phyloP scores from a whole-genome alignment of 2,797 vertebrate genomes.

The Myripristis jacobus region DNA sequence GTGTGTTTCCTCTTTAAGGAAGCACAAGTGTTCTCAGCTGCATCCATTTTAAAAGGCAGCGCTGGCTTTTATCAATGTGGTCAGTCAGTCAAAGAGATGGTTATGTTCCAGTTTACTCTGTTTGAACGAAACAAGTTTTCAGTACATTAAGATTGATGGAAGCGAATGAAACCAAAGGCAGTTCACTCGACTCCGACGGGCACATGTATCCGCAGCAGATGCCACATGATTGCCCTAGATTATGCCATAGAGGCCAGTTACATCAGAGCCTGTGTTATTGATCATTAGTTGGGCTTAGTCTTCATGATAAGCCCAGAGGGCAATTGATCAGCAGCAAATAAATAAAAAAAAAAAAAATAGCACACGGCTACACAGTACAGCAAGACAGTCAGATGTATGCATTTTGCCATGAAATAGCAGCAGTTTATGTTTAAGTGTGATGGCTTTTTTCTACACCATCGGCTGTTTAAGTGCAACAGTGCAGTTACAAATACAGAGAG shows the following conservation, averaged over 20 bases:
- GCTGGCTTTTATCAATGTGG: too few species aligned
- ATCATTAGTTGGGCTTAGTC: conserved; percentile 60
- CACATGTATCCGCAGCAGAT: conserved; percentile 21
- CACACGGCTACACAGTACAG: not conserved
- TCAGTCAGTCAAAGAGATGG: not conserved
- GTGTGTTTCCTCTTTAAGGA: too few species aligned
- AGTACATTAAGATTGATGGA: not conserved
- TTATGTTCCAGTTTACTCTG: not conserved
- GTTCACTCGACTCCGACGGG: not conserved
- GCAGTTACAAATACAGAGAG: too few species aligned
- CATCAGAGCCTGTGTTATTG: conserved; percentile 33
- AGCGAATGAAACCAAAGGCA: not conserved
- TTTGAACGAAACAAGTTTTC: not conserved
- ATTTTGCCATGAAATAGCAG: conserved; percentile 1
- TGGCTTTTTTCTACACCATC: too few species aligned
- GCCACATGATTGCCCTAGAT: conserved; percentile 15
- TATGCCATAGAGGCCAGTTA: conserved; percentile 1
- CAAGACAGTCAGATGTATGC: not conserved
- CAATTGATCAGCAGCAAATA: conserved; percentile 53
- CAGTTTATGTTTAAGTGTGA: too few species aligned
- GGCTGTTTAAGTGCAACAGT: too few species aligned
- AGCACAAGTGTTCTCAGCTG: not conserved
- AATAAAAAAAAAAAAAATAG: conserved; percentile 16
- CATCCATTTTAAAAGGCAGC: not conserved
- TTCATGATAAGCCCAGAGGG: conserved; percentile 37